phyloP scores from a whole-genome alignment of 2,113 vertebrate genomes.

The Scopus umbretta region DNA sequence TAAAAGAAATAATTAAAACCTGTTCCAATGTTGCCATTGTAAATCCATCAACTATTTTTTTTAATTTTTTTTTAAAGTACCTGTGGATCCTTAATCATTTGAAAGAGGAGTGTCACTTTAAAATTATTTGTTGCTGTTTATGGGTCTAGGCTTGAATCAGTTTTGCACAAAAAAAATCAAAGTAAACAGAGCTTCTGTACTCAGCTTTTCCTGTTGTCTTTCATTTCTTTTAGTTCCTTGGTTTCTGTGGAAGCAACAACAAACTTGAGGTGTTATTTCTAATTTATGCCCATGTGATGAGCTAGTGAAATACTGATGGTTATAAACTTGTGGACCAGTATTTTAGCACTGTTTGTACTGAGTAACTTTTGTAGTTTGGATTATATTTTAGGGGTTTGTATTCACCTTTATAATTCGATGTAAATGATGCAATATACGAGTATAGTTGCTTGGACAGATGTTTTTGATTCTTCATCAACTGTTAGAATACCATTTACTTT shows the following conservation, averaged over 20 bases:
- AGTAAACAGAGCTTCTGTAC: background rate
- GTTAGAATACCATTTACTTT: background rate
- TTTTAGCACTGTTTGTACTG: background rate
- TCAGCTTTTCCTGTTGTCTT: background rate
- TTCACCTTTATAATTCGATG: background rate
- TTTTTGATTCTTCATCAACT: background rate
- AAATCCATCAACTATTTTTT: background rate
- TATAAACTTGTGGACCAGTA: background rate
- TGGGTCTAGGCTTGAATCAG: background rate
- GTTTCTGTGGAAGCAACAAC: background rate
- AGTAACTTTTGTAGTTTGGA: background rate
- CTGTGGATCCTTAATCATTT: background rate
- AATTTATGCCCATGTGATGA: background rate
- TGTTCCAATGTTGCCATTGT: background rate
- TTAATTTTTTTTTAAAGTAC: background rate
- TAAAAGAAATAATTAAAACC: background rate
- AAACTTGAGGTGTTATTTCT: background rate
- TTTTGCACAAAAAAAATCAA: background rate
- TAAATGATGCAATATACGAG: background rate
- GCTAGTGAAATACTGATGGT: background rate
- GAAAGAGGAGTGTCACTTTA: background rate
- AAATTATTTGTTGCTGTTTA: background rate
- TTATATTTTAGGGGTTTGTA: background rate
- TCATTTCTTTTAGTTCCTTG: background rate
- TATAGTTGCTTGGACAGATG: background rate